Conservation (phyloP, 1,140 invertebrate species). For the Amyelois transitella region DNA sequence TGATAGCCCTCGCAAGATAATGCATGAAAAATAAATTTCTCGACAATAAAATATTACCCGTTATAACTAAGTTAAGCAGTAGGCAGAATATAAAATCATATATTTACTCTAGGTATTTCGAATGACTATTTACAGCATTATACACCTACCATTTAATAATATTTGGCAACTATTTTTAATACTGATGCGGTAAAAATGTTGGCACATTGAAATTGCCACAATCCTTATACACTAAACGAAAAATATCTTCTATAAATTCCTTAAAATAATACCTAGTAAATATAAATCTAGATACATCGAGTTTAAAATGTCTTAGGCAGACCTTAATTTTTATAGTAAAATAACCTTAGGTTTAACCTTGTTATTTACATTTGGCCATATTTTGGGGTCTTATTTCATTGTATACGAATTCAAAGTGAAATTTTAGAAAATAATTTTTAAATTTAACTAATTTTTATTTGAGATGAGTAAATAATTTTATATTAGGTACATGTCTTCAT, state of each 20-base stretch:
- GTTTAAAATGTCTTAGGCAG: constrained; percentile 69
- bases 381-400: constrained; percentile 33
- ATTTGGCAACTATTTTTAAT: constrained; percentile 73
- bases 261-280: constrained; percentile 49
- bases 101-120: constrained; percentile 21
- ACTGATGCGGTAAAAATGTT: constrained; percentile 75
- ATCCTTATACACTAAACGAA: constrained; percentile 52
- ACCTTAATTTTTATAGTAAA: constrained; percentile 45
- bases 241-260: constrained; percentile 61
- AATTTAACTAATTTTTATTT: constrained; percentile 2
- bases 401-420: constrained; percentile 28
- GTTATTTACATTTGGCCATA: constrained; percentile 57
- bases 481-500: constrained; percentile 27
- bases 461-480: neutral
- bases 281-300: constrained; percentile 65
- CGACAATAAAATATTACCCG: constrained; percentile 49
- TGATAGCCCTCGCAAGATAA: constrained; percentile 64
- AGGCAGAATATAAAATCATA: constrained; percentile 45
- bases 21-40: constrained; percentile 71
- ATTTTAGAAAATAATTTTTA: constrained; percentile 29
- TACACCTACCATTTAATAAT: constrained; percentile 45
- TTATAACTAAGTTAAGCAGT: constrained; percentile 32
- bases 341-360: constrained; percentile 37
- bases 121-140: constrained; percentile 62
- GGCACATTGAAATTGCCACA: constrained; percentile 61